Evolutionary conservation across 2,888 invertebrate species (phyloP).

Genomic region (Leptinotarsa juncta): DNA sequence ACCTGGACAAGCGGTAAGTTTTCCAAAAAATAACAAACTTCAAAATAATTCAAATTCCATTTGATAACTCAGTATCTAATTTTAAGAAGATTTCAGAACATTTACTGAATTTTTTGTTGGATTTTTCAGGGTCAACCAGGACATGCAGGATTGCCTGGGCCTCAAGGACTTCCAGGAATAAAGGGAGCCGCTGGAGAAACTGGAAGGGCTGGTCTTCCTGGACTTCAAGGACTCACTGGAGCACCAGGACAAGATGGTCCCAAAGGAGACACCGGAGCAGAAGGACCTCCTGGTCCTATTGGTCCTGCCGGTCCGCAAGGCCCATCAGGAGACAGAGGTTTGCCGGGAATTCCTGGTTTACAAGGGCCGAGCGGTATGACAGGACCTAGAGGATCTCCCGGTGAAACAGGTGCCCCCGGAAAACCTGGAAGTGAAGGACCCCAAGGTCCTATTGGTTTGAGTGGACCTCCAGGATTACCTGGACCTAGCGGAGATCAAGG

Average conservation of each 20-base stretch:
- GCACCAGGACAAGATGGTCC: constrained; percentile 77
- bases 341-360: constrained; percentile 74
- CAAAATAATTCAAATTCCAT: not conserved
- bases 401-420: constrained; percentile 79
- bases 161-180: constrained; percentile 76
- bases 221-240: constrained; percentile 78
- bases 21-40: constrained; percentile 3
- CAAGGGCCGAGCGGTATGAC: constrained; percentile 74
- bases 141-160: constrained; percentile 76
- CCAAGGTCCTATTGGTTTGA: constrained; percentile 75
- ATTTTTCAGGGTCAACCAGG: constrained; percentile 77
- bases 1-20: constrained; percentile 75
- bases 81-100: too few relatives aligned
- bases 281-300: constrained; percentile 76
- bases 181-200: constrained; percentile 79
- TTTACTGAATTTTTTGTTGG: not conserved
- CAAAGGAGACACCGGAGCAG: constrained; percentile 80
- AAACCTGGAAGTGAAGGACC: constrained; percentile 80
- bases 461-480: constrained; percentile 76
- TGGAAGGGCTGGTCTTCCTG: constrained; percentile 76
- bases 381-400: constrained; percentile 76
- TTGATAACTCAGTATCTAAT: too few relatives aligned
- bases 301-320: constrained; percentile 80
- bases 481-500: constrained; percentile 74
- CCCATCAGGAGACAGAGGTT: constrained; percentile 74